These are phyloP conservation scores for Myotis lucifugus DNA, from an alignment of 2,113 vertebrate species.

Conservation along the genomic window DNA sequence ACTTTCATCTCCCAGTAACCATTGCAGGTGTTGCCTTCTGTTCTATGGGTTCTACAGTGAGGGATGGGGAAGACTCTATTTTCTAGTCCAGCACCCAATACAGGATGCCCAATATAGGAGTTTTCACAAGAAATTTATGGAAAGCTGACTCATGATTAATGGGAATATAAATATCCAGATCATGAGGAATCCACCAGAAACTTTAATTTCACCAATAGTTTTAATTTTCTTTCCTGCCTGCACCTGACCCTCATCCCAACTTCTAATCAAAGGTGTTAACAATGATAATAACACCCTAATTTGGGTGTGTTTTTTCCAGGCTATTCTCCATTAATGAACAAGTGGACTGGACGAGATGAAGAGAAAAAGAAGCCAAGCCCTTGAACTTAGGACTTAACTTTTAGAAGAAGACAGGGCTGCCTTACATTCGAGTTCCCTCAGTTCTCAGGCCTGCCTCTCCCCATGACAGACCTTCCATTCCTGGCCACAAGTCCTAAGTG, in stretches of 20 bases:
- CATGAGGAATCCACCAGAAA: not conserved
- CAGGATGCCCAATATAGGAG: not conserved
- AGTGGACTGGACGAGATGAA: not conserved
- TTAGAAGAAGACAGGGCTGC: not conserved
- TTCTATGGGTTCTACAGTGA: too few relatives aligned
- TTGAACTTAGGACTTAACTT: not conserved
- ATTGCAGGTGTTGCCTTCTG: not conserved
- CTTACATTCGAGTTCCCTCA: not conserved
- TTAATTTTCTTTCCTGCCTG: not conserved
- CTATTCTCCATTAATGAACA: not conserved
- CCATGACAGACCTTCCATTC: not conserved
- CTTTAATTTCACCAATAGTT: not conserved
- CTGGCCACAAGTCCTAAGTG: not conserved
- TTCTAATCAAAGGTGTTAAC: conserved; percentile 22
- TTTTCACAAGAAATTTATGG: not conserved
- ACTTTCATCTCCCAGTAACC: not conserved
- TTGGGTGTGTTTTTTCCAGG: not conserved
- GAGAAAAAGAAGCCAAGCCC: not conserved
- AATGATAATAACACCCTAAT: not conserved
- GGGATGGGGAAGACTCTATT: not conserved
- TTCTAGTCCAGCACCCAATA: not conserved
- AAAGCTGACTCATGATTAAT: not conserved
- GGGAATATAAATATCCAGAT: not conserved
- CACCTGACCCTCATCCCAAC: not conserved
- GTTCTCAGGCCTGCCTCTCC: not conserved